These are phyloP conservation scores for Coelopa frigida DNA, from an alignment of 1,140 invertebrate genomes.

Conservation along the genomic window DNA sequence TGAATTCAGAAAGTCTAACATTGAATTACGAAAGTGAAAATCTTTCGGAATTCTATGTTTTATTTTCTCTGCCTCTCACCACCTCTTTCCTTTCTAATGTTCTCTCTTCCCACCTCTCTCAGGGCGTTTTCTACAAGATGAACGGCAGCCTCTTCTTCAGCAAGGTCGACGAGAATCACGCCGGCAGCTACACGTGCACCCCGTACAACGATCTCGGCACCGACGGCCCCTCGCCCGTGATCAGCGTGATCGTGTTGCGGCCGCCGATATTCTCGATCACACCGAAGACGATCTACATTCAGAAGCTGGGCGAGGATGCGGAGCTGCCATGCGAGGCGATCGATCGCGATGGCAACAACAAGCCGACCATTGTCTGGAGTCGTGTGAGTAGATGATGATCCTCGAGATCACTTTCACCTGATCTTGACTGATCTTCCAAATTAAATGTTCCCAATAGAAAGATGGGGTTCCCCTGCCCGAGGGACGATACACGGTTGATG, in stretches of 20 bases:
- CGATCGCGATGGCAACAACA: conserved; percentile 61
- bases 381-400: conserved; percentile 55
- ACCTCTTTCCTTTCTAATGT: background rate
- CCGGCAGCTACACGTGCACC: conserved; percentile 80
- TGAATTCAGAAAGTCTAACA: too few species aligned
- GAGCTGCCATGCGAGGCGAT: conserved; percentile 77
- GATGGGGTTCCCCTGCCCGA: conserved; percentile 65
- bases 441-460: conserved; percentile 60
- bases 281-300: conserved; percentile 73
- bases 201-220: conserved; percentile 85
- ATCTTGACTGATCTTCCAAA: too few species aligned
- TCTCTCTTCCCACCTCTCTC: background rate
- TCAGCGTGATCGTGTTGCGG: conserved; percentile 82
- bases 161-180: conserved; percentile 69
- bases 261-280: conserved; percentile 69
- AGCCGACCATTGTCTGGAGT: conserved; percentile 76
- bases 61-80: conserved; percentile 1
- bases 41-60: background rate
- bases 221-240: conserved; percentile 72
- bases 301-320: conserved; percentile 70
- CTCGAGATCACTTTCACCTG: too few species aligned
- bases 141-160: conserved; percentile 85
- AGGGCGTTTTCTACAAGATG: conserved; percentile 72
- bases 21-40: background rate
- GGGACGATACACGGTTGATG: conserved; percentile 61